These are phyloP conservation scores for Mugil cephalus DNA, from an alignment of 2,113 vertebrate genomes.

Conservation along the genomic window DNA sequence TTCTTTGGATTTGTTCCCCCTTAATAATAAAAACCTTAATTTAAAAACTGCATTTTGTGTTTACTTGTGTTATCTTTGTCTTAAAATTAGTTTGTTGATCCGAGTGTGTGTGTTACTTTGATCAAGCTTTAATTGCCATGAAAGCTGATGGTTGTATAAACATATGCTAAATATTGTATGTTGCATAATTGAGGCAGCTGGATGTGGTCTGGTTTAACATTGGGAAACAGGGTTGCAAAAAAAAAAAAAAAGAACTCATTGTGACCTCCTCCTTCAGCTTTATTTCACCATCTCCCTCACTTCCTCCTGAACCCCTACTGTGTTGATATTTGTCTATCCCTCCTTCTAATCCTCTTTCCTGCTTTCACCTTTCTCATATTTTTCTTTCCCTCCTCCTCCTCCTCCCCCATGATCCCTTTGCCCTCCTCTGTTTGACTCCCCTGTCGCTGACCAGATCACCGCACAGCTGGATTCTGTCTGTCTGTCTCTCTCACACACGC, in stretches of 20 bases:
- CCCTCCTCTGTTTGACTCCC: conserved; percentile 49
- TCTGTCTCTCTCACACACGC: neutral
- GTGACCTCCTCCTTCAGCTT: neutral
- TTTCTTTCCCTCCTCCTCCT: conserved; percentile 38
- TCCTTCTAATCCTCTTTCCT: conserved; percentile 16
- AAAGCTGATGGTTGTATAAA: neutral
- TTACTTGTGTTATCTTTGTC: no score
- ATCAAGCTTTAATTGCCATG: no score
- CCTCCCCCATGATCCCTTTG: conserved; percentile 64
- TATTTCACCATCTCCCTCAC: conserved; percentile 1
- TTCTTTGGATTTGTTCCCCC: no score
- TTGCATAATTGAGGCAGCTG: neutral
- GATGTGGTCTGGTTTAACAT: neutral
- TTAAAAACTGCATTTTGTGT: no score
- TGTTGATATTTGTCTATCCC: conserved; percentile 19
- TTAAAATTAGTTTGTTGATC: no score
- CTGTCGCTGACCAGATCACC: conserved; percentile 18
- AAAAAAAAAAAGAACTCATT: no score
- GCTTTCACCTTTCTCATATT: conserved; percentile 56
- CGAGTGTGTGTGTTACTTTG: no score
- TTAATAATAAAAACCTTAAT: no score
- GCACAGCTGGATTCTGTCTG: conserved; percentile 64
- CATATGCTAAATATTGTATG: neutral
- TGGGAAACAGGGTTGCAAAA: neutral
- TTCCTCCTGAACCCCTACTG: neutral